Base-by-base conservation (phyloP, 2,113 vertebrate species). In the Lynx canadensis region DNA sequence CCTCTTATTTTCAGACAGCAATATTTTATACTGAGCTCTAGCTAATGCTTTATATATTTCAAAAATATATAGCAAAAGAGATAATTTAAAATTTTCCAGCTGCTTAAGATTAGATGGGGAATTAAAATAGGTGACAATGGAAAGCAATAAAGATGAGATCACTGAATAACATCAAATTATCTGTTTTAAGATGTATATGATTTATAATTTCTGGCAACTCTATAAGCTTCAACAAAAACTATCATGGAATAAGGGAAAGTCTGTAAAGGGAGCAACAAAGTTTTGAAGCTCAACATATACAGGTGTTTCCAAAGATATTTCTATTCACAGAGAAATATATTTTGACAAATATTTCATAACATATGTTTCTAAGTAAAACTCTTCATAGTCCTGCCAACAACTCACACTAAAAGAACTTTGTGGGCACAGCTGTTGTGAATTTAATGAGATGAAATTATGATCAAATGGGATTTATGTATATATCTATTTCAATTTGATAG, bases 21-120 rank as follows among this genome's bases (percentile, higher is more conserved):
- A 33, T 97, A 93, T 95, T 97, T 97, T 93, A 97, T 79, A 41
- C 38, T 31, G 90, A 93, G 41, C 14, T 69, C 88, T 93, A 80
- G 85, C 2, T 97, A 98, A 96, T 95, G 66, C 11, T 98, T 60
- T 57, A 91, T 9, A 4, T 87, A 95, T 90, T 97, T 95, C 52
- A 95, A 96, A 88, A 96, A 96, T 95, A 92, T 50, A 97, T 89
- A 90, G 57, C 69, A 69, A 95, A n/a, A 93, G 65, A 97, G 81
- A 94, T 91, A 50, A 96, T 91, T 85, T 76, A 36, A 90, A 95
- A 73, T 71, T 69, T 38, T 78, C 87, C 45, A 88, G 3, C 66
- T 96, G 25, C 27, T 93, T 13, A 74, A 93, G 14, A 85, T 63
- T 95, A 82, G 38, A 55, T 13, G 50, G 12, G 11, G 25, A 78